Percentiles rank a stretch among this genome's conserved stretches.
Conservation (phyloP, 2,888 invertebrate species). For the Sthenelais limicola region DNA sequence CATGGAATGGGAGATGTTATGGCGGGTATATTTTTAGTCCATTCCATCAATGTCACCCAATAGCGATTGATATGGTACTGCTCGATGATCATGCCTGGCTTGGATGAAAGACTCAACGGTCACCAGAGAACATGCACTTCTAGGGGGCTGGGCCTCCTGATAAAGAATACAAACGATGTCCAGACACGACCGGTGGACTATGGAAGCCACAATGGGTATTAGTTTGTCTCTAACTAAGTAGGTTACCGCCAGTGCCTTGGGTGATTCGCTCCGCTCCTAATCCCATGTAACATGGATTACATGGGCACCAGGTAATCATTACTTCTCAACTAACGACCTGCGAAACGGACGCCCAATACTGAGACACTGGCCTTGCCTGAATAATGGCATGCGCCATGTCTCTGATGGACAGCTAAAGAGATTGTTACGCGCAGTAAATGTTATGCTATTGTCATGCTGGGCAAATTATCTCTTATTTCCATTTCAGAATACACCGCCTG, state of each 20-base stretch:
- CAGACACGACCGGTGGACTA: constrained; percentile 1
- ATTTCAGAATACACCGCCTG: no score
- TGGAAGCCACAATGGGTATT: constrained; percentile 14
- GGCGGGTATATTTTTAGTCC: no score
- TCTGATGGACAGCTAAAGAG: not conserved
- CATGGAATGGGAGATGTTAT: no score
- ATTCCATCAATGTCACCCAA: no score
- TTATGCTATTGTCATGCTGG: no score
- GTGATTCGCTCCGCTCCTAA: not conserved
- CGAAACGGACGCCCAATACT: not conserved
- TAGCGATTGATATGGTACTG: no score
- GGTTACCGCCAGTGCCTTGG: not conserved
- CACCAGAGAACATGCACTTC: constrained; percentile 1
- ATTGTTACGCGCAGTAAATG: constrained; percentile 13
- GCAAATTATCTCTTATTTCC: no score
- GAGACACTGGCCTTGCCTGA: not conserved
- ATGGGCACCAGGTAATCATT: not conserved
- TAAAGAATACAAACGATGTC: constrained; percentile 23
- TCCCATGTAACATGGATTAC: constrained; percentile 1
- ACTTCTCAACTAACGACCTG: not conserved
- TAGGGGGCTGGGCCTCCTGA: constrained; percentile 11
- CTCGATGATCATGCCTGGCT: not conserved
- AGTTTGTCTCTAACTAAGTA: constrained; percentile 1
- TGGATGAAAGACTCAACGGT: not conserved
- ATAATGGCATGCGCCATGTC: not conserved